These are phyloP conservation scores for Gyrodactylus bullatarudis DNA, from an alignment of 1,140 invertebrate genomes.

Conservation along the genomic window DNA sequence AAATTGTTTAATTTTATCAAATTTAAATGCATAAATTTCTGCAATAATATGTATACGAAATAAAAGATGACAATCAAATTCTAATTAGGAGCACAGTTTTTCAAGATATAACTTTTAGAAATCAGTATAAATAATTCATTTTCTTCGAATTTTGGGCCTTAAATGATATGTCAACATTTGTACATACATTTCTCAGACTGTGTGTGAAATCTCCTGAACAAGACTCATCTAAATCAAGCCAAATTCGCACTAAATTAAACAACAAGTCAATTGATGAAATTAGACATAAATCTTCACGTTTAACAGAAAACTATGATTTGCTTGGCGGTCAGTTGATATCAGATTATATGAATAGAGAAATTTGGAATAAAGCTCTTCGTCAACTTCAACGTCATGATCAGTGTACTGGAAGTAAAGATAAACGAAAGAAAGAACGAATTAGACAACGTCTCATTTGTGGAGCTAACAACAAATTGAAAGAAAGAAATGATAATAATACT, in stretches of 20 bases:
- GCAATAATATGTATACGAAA: no score
- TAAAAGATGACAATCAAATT: no score
- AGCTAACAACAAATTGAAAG: neutral
- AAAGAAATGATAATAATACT: neutral
- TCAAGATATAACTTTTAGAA: no score
- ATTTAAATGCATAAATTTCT: no score
- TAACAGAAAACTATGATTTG: no score
- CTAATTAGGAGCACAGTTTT: no score
- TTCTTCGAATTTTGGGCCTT: no score
- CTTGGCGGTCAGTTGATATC: no score
- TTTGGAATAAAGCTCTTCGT: neutral
- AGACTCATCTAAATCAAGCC: neutral
- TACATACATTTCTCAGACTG: neutral
- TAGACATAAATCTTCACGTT: no score
- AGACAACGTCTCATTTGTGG: neutral
- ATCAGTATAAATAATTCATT: no score
- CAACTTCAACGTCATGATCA: neutral
- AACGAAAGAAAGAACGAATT: neutral
- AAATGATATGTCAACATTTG: neutral
- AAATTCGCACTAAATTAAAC: neutral
- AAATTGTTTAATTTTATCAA: no score
- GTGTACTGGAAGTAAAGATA: neutral
- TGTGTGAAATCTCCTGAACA: neutral
- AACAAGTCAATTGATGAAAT: no score
- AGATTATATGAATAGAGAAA: neutral